Evolutionary conservation across 2,113 vertebrate species (phyloP).

Genomic region (Phainopepla nitens): DNA sequence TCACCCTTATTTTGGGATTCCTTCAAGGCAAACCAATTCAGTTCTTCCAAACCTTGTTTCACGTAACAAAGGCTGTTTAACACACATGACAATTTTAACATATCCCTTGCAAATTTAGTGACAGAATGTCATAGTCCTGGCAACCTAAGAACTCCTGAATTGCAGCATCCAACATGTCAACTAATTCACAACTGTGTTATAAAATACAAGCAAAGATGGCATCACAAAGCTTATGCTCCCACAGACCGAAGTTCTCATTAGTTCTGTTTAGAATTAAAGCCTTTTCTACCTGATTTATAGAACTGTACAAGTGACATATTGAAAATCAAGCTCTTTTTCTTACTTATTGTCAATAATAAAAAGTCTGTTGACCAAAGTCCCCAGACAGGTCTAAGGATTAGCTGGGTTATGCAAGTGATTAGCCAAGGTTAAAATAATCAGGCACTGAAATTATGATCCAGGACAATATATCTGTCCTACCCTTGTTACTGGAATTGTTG

Average conservation of each 20-base stretch:
- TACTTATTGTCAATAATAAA: neutral
- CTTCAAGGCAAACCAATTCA: neutral
- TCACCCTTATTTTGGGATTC: neutral
- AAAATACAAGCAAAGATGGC: neutral
- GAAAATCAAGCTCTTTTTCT: neutral
- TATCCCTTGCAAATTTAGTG: neutral
- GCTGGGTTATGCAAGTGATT: neutral
- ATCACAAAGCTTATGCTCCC: neutral
- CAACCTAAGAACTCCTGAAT: neutral
- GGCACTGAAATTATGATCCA: neutral
- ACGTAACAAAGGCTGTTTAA: neutral
- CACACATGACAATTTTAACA: neutral
- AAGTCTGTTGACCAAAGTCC: neutral
- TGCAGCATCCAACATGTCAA: neutral
- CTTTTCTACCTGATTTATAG: neutral
- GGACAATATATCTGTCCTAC: neutral
- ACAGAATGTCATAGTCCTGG: neutral
- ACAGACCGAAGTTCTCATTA: neutral
- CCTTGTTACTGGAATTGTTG: neutral
- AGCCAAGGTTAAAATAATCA: neutral
- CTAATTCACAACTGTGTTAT: neutral
- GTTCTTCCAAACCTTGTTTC: neutral
- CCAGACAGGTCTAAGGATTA: neutral
- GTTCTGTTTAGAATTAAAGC: neutral
- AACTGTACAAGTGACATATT: neutral